These are phyloP conservation scores for Drosophila planitibia DNA, from an alignment of 2,888 invertebrate genomes.

Conservation along the genomic window DNA sequence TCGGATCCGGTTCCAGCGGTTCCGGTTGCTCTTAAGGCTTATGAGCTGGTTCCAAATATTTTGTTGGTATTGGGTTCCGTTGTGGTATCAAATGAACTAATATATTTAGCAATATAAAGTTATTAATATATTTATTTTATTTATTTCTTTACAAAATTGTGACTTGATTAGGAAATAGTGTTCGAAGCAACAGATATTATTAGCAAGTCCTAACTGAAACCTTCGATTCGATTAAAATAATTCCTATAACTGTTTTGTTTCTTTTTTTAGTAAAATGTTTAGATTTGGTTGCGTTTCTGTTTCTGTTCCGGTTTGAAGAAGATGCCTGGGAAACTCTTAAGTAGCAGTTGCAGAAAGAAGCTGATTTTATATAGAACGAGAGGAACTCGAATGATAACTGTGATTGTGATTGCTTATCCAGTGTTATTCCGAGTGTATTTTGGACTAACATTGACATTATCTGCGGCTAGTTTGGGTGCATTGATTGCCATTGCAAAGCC, in stretches of 20 bases:
- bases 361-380: neutral
- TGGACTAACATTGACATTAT: neutral
- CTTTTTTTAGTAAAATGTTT: neutral
- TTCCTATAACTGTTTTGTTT: neutral
- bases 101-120: neutral
- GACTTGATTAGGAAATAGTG: neutral
- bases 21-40: neutral
- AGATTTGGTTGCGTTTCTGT: neutral
- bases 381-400: neutral
- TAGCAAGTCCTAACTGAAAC: neutral
- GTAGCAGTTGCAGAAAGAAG: neutral
- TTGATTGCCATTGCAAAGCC: neutral
- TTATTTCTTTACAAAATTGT: neutral
- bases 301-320: neutral
- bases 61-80: neutral
- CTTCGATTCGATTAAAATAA: neutral
- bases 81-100: neutral
- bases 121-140: neutral
- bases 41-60: neutral
- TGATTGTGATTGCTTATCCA: neutral
- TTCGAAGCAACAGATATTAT: neutral
- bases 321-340: neutral
- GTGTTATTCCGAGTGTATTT: neutral
- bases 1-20: neutral
- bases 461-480: neutral